Percentiles rank a stretch among this genome's conserved stretches.
phyloP scores from a whole-genome alignment of 1,140 invertebrate genomes.

The Platorchestia sp. region DNA sequence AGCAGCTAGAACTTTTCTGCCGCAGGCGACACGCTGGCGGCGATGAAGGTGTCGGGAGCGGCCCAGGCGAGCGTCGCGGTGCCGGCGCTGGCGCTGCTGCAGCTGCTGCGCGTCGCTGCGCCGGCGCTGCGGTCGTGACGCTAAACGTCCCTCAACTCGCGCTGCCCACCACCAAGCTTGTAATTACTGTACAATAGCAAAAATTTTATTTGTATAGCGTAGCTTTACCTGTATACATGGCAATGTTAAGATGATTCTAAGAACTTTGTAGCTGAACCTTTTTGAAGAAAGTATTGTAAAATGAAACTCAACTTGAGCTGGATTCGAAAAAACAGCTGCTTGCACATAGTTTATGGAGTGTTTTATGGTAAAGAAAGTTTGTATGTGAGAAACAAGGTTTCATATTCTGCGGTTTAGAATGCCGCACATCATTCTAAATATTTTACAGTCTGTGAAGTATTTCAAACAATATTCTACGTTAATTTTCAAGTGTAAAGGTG shows the following conservation, averaged over 20 bases:
- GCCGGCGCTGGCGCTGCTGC: neutral
- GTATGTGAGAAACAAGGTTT: neutral
- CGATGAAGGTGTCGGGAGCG: constrained; percentile 23
- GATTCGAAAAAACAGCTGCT: neutral
- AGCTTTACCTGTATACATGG: neutral
- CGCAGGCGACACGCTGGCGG: constrained; percentile 37
- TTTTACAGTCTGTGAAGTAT: neutral
- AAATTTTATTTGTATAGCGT: neutral
- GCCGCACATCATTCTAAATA: neutral
- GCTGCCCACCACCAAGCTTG: neutral
- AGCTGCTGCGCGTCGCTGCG: neutral
- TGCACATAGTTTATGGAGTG: neutral
- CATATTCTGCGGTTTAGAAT: neutral
- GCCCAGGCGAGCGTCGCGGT: neutral
- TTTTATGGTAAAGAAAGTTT: neutral
- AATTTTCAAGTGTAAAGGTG: no score
- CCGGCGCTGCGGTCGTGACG: neutral
- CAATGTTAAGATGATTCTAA: neutral
- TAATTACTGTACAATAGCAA: neutral
- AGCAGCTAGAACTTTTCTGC: neutral
- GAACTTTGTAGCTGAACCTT: neutral
- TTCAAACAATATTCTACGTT: neutral
- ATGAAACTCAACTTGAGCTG: neutral
- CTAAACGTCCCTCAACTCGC: neutral
- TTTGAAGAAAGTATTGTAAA: neutral